Evolutionary conservation across 2,888 invertebrate genomes (phyloP).

Genomic region (Petrolisthes cinctipes): DNA sequence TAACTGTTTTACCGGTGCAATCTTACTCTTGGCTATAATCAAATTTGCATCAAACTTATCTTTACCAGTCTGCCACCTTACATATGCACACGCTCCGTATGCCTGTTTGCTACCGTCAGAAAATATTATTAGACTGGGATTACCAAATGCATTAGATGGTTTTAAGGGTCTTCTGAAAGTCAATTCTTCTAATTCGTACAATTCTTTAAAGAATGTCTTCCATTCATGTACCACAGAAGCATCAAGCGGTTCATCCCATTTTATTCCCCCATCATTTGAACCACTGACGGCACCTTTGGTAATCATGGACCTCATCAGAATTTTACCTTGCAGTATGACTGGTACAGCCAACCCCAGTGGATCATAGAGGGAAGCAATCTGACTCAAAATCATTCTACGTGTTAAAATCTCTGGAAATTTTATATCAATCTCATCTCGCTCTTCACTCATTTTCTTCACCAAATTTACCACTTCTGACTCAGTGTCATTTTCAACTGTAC

Average conservation of each 20-base stretch:
- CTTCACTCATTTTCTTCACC: too few relatives aligned
- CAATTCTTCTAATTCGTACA: conserved; percentile 18
- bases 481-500: too few relatives aligned
- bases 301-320: conserved; percentile 11
- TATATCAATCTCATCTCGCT: too few relatives aligned
- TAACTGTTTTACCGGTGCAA: conserved; percentile 11
- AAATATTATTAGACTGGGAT: conserved; percentile 26
- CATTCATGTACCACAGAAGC: too few relatives aligned
- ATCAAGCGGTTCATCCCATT: too few relatives aligned
- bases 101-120: conserved; percentile 10
- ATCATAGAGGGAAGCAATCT: conserved; percentile 20
- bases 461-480: too few relatives aligned
- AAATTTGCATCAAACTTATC: not conserved
- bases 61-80: not conserved
- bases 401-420: conserved; percentile 19
- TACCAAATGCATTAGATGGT: conserved; percentile 3
- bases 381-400: not conserved
- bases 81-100: conserved; percentile 31
- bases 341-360: conserved; percentile 6
- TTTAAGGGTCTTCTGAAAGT: not conserved
- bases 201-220: not conserved
- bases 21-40: conserved; percentile 21
- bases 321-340: conserved; percentile 10
- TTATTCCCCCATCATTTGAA: too few relatives aligned
- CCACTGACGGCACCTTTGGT: too few relatives aligned